phyloP scores from a whole-genome alignment of 2,888 invertebrate species.

The Bellardia pandia region DNA sequence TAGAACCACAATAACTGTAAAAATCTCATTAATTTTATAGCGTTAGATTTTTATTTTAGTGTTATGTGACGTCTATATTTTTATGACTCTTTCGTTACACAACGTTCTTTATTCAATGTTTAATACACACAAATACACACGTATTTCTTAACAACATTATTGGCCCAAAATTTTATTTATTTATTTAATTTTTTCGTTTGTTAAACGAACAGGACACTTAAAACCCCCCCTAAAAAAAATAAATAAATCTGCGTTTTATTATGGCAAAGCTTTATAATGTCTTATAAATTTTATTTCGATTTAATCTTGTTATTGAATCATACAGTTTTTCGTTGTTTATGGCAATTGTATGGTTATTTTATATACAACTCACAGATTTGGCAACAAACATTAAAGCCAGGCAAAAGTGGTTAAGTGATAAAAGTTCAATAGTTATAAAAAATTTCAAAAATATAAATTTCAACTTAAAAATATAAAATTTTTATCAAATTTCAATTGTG shows the following conservation, averaged over 20 bases:
- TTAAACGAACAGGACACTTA: conserved; percentile 50
- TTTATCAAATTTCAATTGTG: not conserved
- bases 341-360: conserved; percentile 23
- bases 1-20: not conserved
- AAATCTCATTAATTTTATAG: conserved; percentile 28
- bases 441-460: not conserved
- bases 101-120: not conserved
- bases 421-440: not conserved
- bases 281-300: conserved; percentile 61
- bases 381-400: not conserved
- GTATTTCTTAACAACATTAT: not conserved
- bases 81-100: conserved; percentile 19
- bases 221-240: conserved; percentile 12
- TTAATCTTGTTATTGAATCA: conserved; percentile 50
- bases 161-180: not conserved
- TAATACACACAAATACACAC: not conserved
- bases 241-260: conserved; percentile 57
- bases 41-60: not conserved
- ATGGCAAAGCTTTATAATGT: conserved; percentile 40
- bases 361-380: not conserved
- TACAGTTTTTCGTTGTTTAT: conserved; percentile 36
- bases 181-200: not conserved
- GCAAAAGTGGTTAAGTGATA: conserved; percentile 27
- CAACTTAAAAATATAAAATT: not conserved
- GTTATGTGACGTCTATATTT: not conserved